These are phyloP conservation scores for Phrynocephalus versicolor DNA, from an alignment of 2,113 vertebrate species.

Conservation along the genomic window DNA sequence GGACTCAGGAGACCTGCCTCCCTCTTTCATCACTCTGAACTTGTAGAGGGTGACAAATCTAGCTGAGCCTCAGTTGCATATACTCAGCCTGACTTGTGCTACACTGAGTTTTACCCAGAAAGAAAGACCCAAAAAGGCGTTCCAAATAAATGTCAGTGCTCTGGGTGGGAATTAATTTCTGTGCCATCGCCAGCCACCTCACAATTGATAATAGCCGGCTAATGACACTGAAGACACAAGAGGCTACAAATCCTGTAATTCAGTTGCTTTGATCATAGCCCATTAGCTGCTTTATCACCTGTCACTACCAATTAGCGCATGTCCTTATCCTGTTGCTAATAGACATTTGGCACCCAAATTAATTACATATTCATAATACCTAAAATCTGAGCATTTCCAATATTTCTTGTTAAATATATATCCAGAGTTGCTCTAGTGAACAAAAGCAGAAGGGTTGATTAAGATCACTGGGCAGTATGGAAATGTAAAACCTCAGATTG, in stretches of 20 bases:
- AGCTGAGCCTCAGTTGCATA: too few species aligned
- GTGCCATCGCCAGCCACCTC: conserved; percentile 28
- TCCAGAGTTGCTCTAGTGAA: conserved; percentile 60
- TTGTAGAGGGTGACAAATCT: background rate
- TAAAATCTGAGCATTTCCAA: conserved; percentile 47
- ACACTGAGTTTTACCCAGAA: background rate
- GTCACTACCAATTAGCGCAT: conserved; percentile 43
- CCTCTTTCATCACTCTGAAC: too few species aligned
- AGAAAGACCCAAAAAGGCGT: conserved; percentile 1
- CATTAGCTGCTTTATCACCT: conserved; percentile 35
- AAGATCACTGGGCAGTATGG: conserved; percentile 22
- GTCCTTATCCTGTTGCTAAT: conserved; percentile 56
- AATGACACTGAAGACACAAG: conserved; percentile 38
- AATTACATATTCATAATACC: conserved; percentile 57
- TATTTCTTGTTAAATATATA: conserved; percentile 51
- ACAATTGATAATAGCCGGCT: conserved; percentile 20
- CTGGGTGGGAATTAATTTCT: conserved; percentile 25
- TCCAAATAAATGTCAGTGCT: conserved; percentile 25
- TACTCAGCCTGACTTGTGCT: background rate
- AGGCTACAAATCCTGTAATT: conserved; percentile 32
- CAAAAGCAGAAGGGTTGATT: conserved; percentile 46
- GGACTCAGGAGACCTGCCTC: too few species aligned
- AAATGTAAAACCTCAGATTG: too few species aligned
- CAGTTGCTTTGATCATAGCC: conserved; percentile 37
- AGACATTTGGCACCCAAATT: conserved; percentile 54